phyloP scores from a whole-genome alignment of 2,113 vertebrate species.

The Laterallus jamaicensis region DNA sequence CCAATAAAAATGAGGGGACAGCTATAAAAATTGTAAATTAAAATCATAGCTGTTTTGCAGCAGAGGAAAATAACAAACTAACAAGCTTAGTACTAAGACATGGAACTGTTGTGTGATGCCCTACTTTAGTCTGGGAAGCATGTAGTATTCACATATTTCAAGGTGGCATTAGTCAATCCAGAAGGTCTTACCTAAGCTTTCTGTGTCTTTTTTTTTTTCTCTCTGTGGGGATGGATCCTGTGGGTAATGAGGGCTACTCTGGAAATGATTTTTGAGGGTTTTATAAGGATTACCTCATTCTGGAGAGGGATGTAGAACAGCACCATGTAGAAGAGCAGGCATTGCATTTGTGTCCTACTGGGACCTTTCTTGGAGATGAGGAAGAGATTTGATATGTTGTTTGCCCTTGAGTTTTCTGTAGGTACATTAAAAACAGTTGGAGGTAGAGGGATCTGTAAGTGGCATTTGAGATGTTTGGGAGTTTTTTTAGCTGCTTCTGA shows the following conservation, averaged over 20 bases:
- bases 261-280: neutral
- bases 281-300: neutral
- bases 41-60: slow-evolving; percentile 1
- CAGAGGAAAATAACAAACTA: neutral
- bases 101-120: neutral
- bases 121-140: neutral
- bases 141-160: neutral
- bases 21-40: slow-evolving; percentile 13
- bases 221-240: neutral
- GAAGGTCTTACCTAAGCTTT: neutral
- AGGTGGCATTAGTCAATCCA: neutral
- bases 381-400: neutral
- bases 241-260: neutral
- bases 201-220: neutral
- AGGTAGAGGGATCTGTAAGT: neutral
- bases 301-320: neutral
- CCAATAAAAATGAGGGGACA: neutral
- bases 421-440: neutral
- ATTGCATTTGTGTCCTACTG: neutral
- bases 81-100: neutral
- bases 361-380: neutral
- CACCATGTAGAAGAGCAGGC: neutral
- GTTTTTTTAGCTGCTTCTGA: neutral
- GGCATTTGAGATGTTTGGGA: neutral
- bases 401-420: neutral